Evolutionary conservation across 2,797 vertebrate species (phyloP).

Genomic region (Cyclura pinguis): DNA sequence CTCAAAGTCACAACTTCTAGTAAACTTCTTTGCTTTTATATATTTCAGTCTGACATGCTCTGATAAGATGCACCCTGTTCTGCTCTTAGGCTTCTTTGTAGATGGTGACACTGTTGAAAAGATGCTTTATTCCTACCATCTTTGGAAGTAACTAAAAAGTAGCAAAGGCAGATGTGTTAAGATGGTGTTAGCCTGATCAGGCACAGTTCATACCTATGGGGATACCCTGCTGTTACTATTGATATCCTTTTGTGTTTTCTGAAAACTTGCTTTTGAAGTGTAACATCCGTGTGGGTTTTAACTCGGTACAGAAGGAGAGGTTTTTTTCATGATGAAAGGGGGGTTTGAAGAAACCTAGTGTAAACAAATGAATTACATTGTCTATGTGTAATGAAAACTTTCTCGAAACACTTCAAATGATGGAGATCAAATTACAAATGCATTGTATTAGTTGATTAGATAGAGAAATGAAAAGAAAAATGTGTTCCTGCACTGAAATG

Average conservation of each 20-base stretch:
- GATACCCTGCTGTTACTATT: constrained; percentile 47
- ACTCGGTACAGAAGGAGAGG: not conserved
- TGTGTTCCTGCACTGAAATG: not conserved
- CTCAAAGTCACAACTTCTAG: constrained; percentile 34
- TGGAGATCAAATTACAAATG: constrained; percentile 13
- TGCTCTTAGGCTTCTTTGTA: constrained; percentile 53
- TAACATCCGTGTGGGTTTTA: constrained; percentile 37
- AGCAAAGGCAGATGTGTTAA: constrained; percentile 49
- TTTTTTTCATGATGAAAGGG: constrained; percentile 43
- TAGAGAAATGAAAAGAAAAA: constrained; percentile 26
- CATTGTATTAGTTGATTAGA: constrained; percentile 31
- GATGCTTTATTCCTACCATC: constrained; percentile 53
- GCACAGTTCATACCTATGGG: constrained; percentile 46
- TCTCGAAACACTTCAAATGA: constrained; percentile 1
- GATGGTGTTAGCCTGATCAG: constrained; percentile 53
- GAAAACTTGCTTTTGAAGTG: not conserved
- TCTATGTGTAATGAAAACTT: not conserved
- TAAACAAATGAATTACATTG: constrained; percentile 21
- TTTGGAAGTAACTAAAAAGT: constrained; percentile 54
- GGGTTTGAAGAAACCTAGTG: not conserved
- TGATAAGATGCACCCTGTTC: constrained; percentile 47
- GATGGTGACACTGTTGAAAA: constrained; percentile 51
- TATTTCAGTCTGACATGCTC: constrained; percentile 45
- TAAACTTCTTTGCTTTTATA: constrained; percentile 31
- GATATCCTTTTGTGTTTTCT: constrained; percentile 47